Base-by-base conservation (phyloP, 2,888 invertebrate species). In the Drosophila imparisetae region DNA sequence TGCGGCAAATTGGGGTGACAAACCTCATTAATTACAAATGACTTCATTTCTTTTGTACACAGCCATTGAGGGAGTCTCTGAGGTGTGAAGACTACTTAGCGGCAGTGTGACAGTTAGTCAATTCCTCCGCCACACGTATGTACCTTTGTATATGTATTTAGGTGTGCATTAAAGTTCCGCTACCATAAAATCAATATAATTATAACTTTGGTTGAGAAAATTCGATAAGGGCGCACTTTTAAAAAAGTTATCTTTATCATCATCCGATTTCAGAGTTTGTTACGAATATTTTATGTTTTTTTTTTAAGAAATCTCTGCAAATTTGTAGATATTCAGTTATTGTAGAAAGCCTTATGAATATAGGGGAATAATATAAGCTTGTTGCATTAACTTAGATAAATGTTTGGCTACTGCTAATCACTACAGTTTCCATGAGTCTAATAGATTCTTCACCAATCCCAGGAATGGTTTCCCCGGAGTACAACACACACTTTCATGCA, bases 11-110 rank as follows among this genome's bases (percentile, higher is more conserved):
- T 88, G 87, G 90, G 89, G 86, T 88, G 87, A 90, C 87, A 88
- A 88, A 88, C 84, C 87, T 88, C 90, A 90, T 88, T 90, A 88
- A 90, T 88, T 88, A 88, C 87, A 86, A 88, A 88, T 90, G 90
- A 87, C 88, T 87, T 87, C 88, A 88, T 87, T 87, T 83, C 78
- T 67, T 85, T 85, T 80, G 78, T 79, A 50, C 60, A 63, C 69
- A 55, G 49, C 70, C 63, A 65, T 67, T 58, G 76, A 67, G 62
- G 36, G 54, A 64, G 73, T 70, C 85, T 75, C 79, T 72, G 66
- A 81, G 83, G 81, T 84, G 81, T 74, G 69, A 78, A 73, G 77
- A 27, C 49, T 29, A 67, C 66, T 53, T 34, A 34, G 50, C 49
- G 21, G 34, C 75, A 30, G 32, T 53, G 24, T 72, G 66, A 62